Evolutionary conservation across 2,113 vertebrate species (phyloP).

Genomic region (Myiozetetes cayanensis): DNA sequence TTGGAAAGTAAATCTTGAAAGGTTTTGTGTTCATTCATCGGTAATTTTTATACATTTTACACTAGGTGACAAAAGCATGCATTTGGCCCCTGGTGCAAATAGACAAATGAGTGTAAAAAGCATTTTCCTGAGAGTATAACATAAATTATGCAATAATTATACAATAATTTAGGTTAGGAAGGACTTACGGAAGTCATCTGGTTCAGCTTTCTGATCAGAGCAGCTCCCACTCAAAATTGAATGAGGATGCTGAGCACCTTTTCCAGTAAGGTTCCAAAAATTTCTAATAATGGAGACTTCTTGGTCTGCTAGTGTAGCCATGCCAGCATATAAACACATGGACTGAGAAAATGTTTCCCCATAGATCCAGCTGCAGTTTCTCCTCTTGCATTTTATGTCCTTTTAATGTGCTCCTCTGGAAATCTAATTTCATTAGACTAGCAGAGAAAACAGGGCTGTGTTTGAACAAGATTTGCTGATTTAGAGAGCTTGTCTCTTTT

Average conservation of each 20-base stretch:
- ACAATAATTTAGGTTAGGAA: neutral
- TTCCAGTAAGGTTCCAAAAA: neutral
- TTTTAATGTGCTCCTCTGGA: neutral
- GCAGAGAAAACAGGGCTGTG: neutral
- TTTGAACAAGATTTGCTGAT: neutral
- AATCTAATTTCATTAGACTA: neutral
- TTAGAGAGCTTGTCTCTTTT: neutral
- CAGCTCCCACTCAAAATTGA: neutral
- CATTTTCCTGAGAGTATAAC: neutral
- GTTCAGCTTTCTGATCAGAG: neutral
- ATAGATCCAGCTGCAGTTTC: neutral
- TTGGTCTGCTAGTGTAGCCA: neutral
- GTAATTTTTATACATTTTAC: neutral
- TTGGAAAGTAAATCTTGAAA: neutral
- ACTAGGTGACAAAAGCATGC: accelerated
- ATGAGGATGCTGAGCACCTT: neutral
- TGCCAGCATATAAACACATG: neutral
- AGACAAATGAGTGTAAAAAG: neutral
- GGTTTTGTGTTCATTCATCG: neutral
- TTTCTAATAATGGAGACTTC: too few relatives aligned
- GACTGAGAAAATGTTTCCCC: neutral
- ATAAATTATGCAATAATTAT: neutral
- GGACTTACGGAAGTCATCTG: neutral
- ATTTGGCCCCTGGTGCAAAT: neutral
- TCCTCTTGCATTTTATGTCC: neutral